These are phyloP conservation scores for Microcebus tavaratra DNA, from an alignment of 2,113 vertebrate genomes.

Conservation along the genomic window DNA sequence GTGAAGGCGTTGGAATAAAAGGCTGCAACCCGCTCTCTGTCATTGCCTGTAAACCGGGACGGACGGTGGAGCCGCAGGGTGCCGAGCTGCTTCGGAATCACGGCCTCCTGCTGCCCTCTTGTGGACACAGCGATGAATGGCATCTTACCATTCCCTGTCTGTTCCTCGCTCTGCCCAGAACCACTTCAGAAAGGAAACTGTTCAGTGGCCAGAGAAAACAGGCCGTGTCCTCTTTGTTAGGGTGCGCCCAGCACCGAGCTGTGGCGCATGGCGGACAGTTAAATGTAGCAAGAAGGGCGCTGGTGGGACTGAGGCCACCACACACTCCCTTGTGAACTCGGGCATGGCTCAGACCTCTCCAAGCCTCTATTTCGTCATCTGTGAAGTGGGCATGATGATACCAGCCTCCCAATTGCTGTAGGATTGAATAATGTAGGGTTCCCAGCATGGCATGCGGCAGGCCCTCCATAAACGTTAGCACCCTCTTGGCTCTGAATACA, in stretches of 20 bases:
- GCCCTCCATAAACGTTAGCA: neutral
- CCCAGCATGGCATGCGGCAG: no score
- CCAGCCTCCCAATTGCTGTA: neutral
- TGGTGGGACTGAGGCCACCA: no score
- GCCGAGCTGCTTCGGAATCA: fast-evolving
- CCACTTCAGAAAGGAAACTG: neutral
- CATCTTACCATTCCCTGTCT: fast-evolving
- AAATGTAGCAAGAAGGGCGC: neutral
- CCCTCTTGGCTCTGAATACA: neutral
- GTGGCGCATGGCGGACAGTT: neutral
- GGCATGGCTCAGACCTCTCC: fast-evolving
- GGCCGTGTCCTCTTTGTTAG: fast-evolving
- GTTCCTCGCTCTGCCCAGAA: neutral
- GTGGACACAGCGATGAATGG: neutral
- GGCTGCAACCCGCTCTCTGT: neutral
- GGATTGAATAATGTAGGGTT: neutral
- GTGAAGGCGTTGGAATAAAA: neutral
- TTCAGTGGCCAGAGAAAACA: neutral
- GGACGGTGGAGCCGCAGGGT: no score
- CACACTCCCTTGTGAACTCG: neutral
- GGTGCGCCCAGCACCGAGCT: neutral
- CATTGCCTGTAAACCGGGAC: neutral
- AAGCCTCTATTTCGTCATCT: neutral
- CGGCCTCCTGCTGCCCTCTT: slow-evolving; percentile 51
- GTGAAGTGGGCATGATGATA: neutral